Base-by-base conservation (phyloP, 1,140 invertebrate species). In the Meloidogyne floridensis region DNA sequence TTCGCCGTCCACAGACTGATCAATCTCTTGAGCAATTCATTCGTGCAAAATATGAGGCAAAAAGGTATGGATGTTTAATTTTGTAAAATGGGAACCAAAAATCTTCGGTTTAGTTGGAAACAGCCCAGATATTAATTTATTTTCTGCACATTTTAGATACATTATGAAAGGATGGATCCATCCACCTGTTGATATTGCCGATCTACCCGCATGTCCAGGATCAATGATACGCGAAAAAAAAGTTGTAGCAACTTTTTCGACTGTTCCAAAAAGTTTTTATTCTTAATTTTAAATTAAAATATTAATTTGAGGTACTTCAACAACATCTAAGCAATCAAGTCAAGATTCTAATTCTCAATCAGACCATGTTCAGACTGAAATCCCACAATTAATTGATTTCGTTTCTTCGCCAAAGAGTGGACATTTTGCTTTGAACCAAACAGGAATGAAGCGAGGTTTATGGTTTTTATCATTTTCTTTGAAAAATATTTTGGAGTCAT, bases 21-120 rank as follows among this genome's bases (percentile, higher is more conserved):
- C 83, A 87, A 75, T 59, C 78, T 43, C 92, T 98, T 42, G 96
- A 98, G 91, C 93, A 93, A 75, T 99, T 99, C 90, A 96, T 98
- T 83, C 92, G 96, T 77, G 95, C 95, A 69, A 99, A 98, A 92
- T 98, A 98, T 91, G 97, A 98, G 90, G 94, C 95, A 86, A 98
- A 97, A 91, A 98, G 97, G 89, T 98, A 98, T 15, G 20, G 8
- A 53, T 53, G 8, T 15, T 65, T 54, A 59, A 83, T 75, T 83
- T 72, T 3, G 53, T 4, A 6, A 77, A 32, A 9, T 54, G 18
- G 1, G 69, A 59, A 78, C 6, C 72, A 3, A n/a, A 11, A 5
- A 15, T 74, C 32, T 32, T 32, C 32, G 11, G 13, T 15, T 73
- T 75, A 18, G 32, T 32, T 32, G 32, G 32, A 32, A 32, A 32